Conservation (phyloP, 2,888 invertebrate genomes). For the Bellardia pandia region DNA sequence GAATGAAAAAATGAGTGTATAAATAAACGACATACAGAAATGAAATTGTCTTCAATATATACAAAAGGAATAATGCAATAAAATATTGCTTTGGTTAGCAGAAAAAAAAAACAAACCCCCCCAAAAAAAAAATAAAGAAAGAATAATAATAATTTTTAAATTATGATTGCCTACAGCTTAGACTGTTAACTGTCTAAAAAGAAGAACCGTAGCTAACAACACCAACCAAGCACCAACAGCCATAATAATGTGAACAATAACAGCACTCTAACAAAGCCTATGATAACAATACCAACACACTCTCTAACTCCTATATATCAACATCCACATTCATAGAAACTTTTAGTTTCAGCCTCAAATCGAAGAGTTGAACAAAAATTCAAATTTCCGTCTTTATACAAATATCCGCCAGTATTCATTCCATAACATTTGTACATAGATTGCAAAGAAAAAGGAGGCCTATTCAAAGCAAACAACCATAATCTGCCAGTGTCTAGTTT, state of each 20-base stretch:
- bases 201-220: conserved; percentile 6
- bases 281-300: conserved; percentile 1
- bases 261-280: conserved; percentile 6
- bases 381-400: conserved; percentile 65
- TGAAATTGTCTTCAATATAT: conserved; percentile 52
- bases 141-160: conserved; percentile 72
- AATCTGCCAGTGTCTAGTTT: conserved; percentile 38
- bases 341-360: neutral
- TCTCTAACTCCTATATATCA: too few relatives aligned
- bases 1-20: conserved; percentile 1
- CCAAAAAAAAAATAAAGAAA: conserved; percentile 10
- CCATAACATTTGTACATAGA: conserved; percentile 15
- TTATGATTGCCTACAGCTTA: conserved; percentile 70
- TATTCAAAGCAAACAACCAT: conserved; percentile 31
- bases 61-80: conserved; percentile 59
- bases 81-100: conserved; percentile 65
- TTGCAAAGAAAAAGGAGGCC: conserved; percentile 26
- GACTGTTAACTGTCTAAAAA: conserved; percentile 58
- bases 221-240: neutral
- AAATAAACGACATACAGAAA: conserved; percentile 30
- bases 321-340: neutral
- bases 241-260: conserved; percentile 21
- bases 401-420: conserved; percentile 40
- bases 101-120: conserved; percentile 6
- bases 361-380: conserved; percentile 54